Base-by-base conservation (phyloP, 2,113 vertebrate species). In the Chloebia gouldiae region DNA sequence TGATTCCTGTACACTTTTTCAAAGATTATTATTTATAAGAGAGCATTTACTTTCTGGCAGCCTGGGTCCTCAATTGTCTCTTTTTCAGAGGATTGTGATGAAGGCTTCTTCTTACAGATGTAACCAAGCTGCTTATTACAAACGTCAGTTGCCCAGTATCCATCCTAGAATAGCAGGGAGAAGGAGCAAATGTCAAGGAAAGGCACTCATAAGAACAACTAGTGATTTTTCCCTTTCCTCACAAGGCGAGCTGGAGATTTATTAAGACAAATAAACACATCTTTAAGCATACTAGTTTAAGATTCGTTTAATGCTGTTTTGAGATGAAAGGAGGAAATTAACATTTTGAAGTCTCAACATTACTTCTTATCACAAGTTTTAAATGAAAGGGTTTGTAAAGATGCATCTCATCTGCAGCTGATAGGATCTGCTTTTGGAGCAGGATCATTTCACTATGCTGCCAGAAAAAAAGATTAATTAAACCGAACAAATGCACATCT, bases 81-180 rank as follows among this genome's bases (percentile, higher is more conserved):
- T 19, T 81, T 33, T 30, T 94, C 98, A 57, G 94, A 72, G 56
- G 81, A 91, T 19, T 93, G 95, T 31, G 76, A 77, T 42, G 95
- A 98, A 30, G 98, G 97, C 61, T 98, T 98, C 94, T 97, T 99
- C 97, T 99, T 99, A 92, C 99, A 99, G 63, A 99, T 97, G 82
- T 98, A 99, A 23, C 98, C 98, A 75, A 95, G 95, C 18, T 96
- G 78, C 53, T 95, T 98, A 86, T 99, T 97, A 87, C 99, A 99
- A 81, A 96, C 78, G 57, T 98, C 88, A 80, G 98, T 98, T n/a
- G 98, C 97, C 99, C 99, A 99, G 54, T 96, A 98, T 22, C 98
- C 99, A 61, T 98, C 98, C 99, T 99, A 81, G 33, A 81, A 61
- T 3, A 85, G 27, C 30, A 96, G 10, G 16, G 20, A 71, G 24